Evolutionary conservation across 2,797 vertebrate genomes (phyloP).

Genomic region (Semotilus atromaculatus): DNA sequence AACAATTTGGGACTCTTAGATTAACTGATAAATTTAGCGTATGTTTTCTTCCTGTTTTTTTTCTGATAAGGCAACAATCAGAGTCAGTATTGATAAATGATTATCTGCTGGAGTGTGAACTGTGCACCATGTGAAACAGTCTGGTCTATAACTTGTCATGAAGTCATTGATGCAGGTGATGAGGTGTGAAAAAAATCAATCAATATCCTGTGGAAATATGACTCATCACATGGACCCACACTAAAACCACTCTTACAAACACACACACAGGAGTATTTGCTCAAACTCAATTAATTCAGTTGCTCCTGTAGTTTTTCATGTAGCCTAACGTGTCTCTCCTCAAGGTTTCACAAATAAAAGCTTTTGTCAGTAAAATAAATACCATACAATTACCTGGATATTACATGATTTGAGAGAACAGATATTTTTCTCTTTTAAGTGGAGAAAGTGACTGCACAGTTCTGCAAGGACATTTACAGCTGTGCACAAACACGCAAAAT

Average conservation of each 20-base stretch:
- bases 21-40: background rate
- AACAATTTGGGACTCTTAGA: conserved; percentile 8
- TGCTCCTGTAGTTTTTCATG: background rate
- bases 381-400: conserved; percentile 12
- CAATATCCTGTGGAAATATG: conserved; percentile 6
- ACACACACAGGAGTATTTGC: conserved; percentile 5
- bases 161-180: conserved; percentile 20
- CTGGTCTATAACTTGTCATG: conserved; percentile 26
- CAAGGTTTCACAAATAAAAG: background rate
- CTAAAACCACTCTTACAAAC: background rate
- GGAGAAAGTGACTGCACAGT: background rate
- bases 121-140: conserved; percentile 16
- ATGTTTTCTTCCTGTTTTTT: background rate
- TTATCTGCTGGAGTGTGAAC: conserved; percentile 46
- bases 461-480: conserved; percentile 5
- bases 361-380: background rate
- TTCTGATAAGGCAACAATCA: conserved; percentile 15
- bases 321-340: background rate
- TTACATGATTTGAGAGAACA: background rate
- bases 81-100: conserved; percentile 41
- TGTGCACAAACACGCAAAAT: background rate
- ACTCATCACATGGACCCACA: background rate
- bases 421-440: background rate
- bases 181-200: conserved; percentile 46
- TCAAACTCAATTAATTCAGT: background rate